Base-by-base conservation (phyloP, 2,797 vertebrate genomes). In the Knipowitschia caucasica region DNA sequence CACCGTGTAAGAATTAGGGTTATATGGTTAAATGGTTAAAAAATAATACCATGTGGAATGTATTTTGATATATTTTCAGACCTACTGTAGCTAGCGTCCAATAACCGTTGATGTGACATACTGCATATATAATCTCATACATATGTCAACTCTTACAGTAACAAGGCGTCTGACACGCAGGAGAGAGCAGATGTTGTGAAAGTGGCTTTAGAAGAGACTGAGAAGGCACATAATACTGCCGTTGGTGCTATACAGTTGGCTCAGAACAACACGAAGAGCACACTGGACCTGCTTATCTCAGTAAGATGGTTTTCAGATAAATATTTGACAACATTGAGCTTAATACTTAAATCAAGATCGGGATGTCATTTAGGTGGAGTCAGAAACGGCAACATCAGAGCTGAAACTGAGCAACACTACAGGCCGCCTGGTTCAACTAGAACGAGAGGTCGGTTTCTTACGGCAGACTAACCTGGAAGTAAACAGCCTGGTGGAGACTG, bases 371-470 rank as follows among this genome's bases (percentile, higher is more conserved):
- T 67, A 99, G 96, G 93, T 97, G 70, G 93, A 95, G 69, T 90
- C 93, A 1, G 93, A 94, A 86, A 95, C 93, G 0, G 89, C 83
- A 20, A 75, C 52, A 18, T 93, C 94, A 0, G 95, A 98, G 87
- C 91, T 94, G 81, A 91, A 85, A 0, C 69, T 99, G 69, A 89
- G 89, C 51, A 93, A 93, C 6, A 89, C 93, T 25, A 95, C 91
- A 1, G 77, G 84, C 36, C 92, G 92, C 1, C 83, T 98, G 69
- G 62, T 88, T 2, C 87, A 92, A 69, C 89, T 99, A 10, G 92
- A 97, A 73, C 87, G 50, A 53, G 92, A 91, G 1, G 83, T 95
- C 10, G 87, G 90, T 29, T 76, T 89, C 45, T 89, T 98, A 18
- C 88, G 89, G 43, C 86, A 89, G 70, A 94, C 90, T 75, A 75